Conservation (phyloP, 2,113 vertebrate genomes). For the Bagarius yarrelli region DNA sequence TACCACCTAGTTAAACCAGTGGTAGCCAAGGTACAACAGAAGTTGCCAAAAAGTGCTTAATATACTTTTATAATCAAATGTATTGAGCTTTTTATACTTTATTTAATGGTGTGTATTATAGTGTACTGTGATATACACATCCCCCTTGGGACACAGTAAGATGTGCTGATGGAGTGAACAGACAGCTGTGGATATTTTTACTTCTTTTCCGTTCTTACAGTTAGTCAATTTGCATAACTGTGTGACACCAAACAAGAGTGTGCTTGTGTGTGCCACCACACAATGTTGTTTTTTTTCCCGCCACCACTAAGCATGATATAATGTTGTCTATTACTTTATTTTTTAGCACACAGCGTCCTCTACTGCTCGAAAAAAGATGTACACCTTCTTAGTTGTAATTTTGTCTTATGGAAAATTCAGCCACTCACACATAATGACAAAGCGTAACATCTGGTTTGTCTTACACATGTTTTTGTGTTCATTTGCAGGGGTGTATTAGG, state of each 20-base stretch:
- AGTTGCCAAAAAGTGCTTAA: too few relatives aligned
- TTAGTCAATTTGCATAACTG: slow-evolving; percentile 46
- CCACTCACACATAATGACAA: slow-evolving; percentile 14
- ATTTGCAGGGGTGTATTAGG: slow-evolving; percentile 94
- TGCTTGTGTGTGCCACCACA: slow-evolving; percentile 33
- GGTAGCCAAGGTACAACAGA: too few relatives aligned
- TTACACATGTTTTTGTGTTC: slow-evolving; percentile 55
- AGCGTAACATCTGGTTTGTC: slow-evolving; percentile 6
- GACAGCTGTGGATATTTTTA: slow-evolving; percentile 22
- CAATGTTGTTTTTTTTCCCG: slow-evolving; percentile 22
- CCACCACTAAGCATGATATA: not conserved
- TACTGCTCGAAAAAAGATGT: slow-evolving; percentile 31
- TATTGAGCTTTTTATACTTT: not conserved
- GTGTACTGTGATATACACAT: not conserved
- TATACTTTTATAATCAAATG: too few relatives aligned
- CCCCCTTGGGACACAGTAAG: not conserved
- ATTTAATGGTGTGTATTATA: not conserved
- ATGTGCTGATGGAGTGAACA: slow-evolving; percentile 3
- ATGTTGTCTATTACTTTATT: not conserved
- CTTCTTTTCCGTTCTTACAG: slow-evolving; percentile 16
- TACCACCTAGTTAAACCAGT: too few relatives aligned
- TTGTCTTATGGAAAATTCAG: slow-evolving; percentile 6
- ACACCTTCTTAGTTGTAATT: not conserved
- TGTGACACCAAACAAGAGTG: slow-evolving; percentile 33
- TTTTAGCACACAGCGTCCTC: slow-evolving; percentile 32